phyloP scores from a whole-genome alignment of 2,797 vertebrate species.

The Poeciliopsis paucimaculata region DNA sequence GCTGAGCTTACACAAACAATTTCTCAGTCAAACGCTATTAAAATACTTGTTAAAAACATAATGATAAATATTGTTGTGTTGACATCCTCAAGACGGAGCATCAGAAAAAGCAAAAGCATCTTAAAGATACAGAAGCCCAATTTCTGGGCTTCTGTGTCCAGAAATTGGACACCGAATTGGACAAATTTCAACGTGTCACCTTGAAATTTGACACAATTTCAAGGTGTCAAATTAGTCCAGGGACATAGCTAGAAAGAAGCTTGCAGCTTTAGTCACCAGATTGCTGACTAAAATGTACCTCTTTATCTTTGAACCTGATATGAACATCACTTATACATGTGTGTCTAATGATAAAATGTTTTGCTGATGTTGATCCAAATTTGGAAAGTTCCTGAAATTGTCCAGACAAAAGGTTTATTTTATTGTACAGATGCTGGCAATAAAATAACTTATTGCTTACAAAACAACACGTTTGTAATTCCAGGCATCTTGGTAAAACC shows the following conservation, averaged over 20 bases:
- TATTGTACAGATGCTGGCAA: background rate
- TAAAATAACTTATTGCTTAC: background rate
- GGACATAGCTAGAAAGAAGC: background rate
- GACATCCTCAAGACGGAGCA: no score
- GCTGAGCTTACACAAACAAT: no score
- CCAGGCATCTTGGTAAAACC: background rate
- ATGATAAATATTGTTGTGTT: no score
- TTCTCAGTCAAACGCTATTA: no score
- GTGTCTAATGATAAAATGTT: background rate
- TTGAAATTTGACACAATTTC: no score
- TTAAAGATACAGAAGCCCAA: no score
- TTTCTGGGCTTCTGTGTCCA: no score
- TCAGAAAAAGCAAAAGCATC: no score
- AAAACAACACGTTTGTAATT: constrained; percentile 5
- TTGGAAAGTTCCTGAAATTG: background rate
- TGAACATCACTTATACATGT: background rate
- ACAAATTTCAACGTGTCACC: no score
- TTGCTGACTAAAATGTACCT: background rate
- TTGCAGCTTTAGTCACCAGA: background rate
- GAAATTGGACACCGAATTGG: no score
- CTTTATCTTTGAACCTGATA: background rate
- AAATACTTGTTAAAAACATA: no score
- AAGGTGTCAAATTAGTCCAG: no score
- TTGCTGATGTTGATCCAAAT: background rate
- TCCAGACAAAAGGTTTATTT: background rate